Evolutionary conservation across 2,113 vertebrate genomes (phyloP).

Genomic region (Eubucco bourcierii): DNA sequence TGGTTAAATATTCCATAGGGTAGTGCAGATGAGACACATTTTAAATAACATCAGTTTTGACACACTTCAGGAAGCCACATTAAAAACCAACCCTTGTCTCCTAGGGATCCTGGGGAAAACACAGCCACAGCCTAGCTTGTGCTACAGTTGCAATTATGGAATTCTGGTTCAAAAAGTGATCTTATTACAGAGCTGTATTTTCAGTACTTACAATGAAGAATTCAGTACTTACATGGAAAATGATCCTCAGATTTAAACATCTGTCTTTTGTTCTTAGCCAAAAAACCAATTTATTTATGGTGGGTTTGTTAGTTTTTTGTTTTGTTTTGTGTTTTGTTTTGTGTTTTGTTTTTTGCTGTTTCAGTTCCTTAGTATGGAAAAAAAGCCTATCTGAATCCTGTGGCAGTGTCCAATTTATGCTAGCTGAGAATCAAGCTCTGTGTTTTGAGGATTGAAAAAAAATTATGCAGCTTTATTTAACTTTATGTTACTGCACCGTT

Average conservation of each 20-base stretch:
- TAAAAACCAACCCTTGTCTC: conserved; percentile 21
- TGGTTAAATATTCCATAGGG: not conserved
- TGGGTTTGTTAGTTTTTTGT: too few species aligned
- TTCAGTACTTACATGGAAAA: too few species aligned
- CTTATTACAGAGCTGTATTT: not conserved
- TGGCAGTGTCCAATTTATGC: not conserved
- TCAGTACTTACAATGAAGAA: conserved; percentile 19
- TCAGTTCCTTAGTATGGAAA: conserved; percentile 17
- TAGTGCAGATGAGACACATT: not conserved
- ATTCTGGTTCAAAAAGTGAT: not conserved
- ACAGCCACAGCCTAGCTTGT: not conserved
- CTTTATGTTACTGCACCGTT: conserved; percentile 24
- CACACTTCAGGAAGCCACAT: conserved; percentile 23
- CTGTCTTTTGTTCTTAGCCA: conserved; percentile 38
- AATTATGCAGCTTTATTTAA: conserved; percentile 48
- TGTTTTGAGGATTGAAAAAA: conserved; percentile 33
- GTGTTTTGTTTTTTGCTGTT: not conserved
- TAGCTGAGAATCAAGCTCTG: conserved; percentile 1
- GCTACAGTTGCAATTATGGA: not conserved
- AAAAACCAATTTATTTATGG: not conserved
- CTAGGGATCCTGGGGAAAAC: conserved; percentile 2
- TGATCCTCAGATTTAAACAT: conserved; percentile 8
- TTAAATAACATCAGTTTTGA: conserved; percentile 15
- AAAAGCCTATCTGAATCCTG: conserved; percentile 32
- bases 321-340: not conserved